phyloP scores from a whole-genome alignment of 1,140 invertebrate species.

The Trissolcus basalis region DNA sequence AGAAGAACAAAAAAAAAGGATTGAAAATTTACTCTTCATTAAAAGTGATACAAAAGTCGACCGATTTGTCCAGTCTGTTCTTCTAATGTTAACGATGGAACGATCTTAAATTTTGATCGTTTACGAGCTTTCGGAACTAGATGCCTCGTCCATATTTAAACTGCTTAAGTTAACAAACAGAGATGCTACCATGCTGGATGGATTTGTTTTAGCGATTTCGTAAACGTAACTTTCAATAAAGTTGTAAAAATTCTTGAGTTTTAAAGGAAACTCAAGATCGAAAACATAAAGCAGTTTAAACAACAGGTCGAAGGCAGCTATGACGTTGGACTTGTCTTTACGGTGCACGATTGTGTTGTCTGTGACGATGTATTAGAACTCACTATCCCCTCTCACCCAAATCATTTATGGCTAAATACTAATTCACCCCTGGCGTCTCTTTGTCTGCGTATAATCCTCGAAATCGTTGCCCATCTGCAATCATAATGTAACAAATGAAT shows the following conservation, averaged over 20 bases:
- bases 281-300: constrained; percentile 12
- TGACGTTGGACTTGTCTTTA: constrained; percentile 5
- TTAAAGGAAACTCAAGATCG: constrained; percentile 4
- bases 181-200: background rate
- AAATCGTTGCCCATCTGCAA: too few species aligned
- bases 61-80: too few species aligned
- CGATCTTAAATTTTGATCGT: too few species aligned
- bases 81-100: too few species aligned
- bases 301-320: constrained; percentile 9
- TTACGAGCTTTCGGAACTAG: background rate
- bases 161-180: constrained; percentile 9
- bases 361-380: constrained; percentile 5
- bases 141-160: background rate
- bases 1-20: too few species aligned
- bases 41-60: too few species aligned
- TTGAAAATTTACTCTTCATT: too few species aligned
- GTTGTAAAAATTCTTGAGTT: constrained; percentile 13
- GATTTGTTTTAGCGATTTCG: background rate
- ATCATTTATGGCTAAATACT: constrained; percentile 16
- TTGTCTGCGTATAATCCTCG: too few species aligned
- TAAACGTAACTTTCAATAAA: constrained; percentile 17
- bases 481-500: too few species aligned
- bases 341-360: constrained; percentile 2
- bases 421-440: too few species aligned
- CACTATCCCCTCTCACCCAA: constrained; percentile 4